Percentiles rank a stretch among this genome's conserved stretches.
Conservation (phyloP, 2,888 invertebrate genomes). For the Napeogenes sylphis region DNA sequence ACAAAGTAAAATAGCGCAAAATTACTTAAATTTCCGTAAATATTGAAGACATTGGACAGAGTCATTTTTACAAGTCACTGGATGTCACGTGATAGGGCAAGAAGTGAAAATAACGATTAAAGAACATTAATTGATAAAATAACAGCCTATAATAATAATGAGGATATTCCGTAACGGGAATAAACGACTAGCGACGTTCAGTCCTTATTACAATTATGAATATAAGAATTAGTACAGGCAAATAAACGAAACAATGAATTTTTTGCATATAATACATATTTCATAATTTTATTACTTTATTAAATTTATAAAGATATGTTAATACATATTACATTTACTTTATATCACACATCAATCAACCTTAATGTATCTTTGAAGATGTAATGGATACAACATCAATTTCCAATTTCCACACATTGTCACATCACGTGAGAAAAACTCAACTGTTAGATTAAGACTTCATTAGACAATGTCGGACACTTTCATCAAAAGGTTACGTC, state of each 20-base stretch:
- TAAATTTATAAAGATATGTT: neutral
- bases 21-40: no score
- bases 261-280: no score
- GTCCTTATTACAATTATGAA: no score
- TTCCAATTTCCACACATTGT: slow-evolving; percentile 22
- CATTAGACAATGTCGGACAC: slow-evolving; percentile 48
- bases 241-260: no score
- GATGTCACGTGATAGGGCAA: neutral
- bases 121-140: slow-evolving; percentile 16
- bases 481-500: slow-evolving; percentile 55
- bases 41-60: no score
- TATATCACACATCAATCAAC: slow-evolving; percentile 2
- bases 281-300: no score
- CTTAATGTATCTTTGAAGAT: neutral
- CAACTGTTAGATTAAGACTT: slow-evolving; percentile 33
- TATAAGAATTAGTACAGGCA: no score
- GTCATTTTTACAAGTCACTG: no score
- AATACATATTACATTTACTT: neutral
- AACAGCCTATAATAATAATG: slow-evolving; percentile 23
- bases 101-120: slow-evolving; percentile 21
- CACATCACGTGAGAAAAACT: slow-evolving; percentile 23
- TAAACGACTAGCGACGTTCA: slow-evolving; percentile 11
- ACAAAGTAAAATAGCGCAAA: no score
- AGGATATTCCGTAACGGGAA: slow-evolving; percentile 17
- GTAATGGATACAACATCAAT: slow-evolving; percentile 13